Base-by-base conservation (phyloP, 37 sponge, comb jelly and placozoan genomes). In the Mnemiopsis leidyi region DNA sequence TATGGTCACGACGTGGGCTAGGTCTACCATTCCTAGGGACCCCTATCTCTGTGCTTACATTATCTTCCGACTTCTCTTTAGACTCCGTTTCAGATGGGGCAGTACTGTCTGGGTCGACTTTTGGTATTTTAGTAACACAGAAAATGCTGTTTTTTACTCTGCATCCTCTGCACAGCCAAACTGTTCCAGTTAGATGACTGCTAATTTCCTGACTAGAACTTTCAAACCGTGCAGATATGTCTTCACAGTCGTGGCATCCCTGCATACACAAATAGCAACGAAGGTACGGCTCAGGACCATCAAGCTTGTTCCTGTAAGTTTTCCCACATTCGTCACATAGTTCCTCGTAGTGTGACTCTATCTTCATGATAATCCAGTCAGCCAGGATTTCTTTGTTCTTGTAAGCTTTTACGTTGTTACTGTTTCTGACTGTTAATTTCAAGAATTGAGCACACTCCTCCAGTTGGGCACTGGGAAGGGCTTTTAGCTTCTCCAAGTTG, bases 191-290 rank as follows among this genome's bases (percentile, higher is more conserved):
- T 13, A 48, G 61, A 13, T 48, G 61, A 13, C 9, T 48, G 61
- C 9, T 48, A 5, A 13, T 18, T 18, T 48, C 61, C 13, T 48
- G 61, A 48, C 61, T 48, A 48, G 13, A 13, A 18, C 61, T 48
- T 13, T 48, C 61, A 48, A 48, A 48, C 61, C 61, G 5, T 48
- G 61, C 61, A 48, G 61, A 48, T 18, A 48, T 13, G 5, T 5
- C 61, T 48, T 77, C 79, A 77, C 79, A 77, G 79, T 77, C 36
- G 79, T 77, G 79, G 33, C 79, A 34, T 13, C 79, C 79, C 36
- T 77, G 79, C 33, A 77, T 13, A 32, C 79, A 77, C 1, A 77
- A 36, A 32, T 31, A 77, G 32, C 79, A 77, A 26, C 35, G 16
- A 21, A 77, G 2, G 18, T 77, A 31, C 36, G 26, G 26, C n/a